These are phyloP conservation scores for Apamea sordens DNA, from an alignment of 2,888 invertebrate species.

Conservation along the genomic window DNA sequence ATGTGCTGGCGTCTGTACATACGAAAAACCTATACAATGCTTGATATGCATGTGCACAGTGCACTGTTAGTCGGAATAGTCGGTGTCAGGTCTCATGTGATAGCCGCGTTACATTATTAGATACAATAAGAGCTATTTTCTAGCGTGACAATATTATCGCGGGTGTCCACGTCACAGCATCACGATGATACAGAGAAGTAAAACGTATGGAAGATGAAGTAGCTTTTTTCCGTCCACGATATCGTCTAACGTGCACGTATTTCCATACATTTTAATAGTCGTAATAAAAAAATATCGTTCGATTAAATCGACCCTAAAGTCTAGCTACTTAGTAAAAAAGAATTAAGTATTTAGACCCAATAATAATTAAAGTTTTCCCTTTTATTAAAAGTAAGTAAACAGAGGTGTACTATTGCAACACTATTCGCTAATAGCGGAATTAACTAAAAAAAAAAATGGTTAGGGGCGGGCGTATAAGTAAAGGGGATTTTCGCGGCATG, in stretches of 20 bases:
- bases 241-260: background rate
- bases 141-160: background rate
- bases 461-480: background rate
- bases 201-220: background rate
- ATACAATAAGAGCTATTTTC: background rate
- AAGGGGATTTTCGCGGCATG: background rate
- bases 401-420: slow-evolving; percentile 13
- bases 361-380: background rate
- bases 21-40: background rate
- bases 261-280: background rate
- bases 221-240: background rate
- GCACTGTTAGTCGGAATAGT: too few relatives aligned
- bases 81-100: slow-evolving; percentile 19
- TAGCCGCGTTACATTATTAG: background rate
- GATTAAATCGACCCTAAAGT: background rate
- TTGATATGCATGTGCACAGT: background rate
- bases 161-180: background rate
- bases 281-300: background rate
- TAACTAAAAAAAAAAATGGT: background rate
- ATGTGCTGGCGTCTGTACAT: too few relatives aligned
- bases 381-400: background rate
- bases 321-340: background rate
- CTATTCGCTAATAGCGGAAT: background rate
- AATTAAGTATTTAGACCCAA: background rate
- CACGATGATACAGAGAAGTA: background rate